Evolutionary conservation across 1,140 invertebrate species (phyloP), one percentile per base, ranked within the genome.

Genomic region (Hydropsyche tenuis): DNA sequence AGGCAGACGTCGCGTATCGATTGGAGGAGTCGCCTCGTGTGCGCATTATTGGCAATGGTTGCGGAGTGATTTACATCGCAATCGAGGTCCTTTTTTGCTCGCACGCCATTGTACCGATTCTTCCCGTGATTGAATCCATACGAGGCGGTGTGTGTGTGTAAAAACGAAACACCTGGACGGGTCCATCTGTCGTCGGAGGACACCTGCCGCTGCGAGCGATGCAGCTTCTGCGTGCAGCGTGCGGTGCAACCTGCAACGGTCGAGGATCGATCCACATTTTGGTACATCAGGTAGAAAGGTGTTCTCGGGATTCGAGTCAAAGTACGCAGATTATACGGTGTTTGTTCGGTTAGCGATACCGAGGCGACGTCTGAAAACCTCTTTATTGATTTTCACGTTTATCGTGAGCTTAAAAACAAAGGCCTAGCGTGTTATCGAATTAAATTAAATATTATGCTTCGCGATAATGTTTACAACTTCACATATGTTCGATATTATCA

Each of bases 161-260:
- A 60, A 60, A 60, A 60, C 18, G 56, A 60, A 60, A 60, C 56
- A 60, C 56, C 56, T 60, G 56, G 56, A 60, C n/a, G 22, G 56
- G 56, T 60, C 20, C 56, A 60, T 60, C 56, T 60, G 56, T 60
- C 23, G 22, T 37, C 30, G 3, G 3, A 9, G 56, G 23, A 18
- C 56, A 60, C 56, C 56, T 60, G 56, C 56, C 56, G 16, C 9
- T 3, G 3, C 45, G 23, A 25, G 22, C 56, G 22, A 60, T 25
- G n/a, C 22, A 25, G 56, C 23, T 56, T 60, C 56, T 25, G 56
- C 20, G 22, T 20, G 12, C 23, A 1, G 22, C 23, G 25, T 20
- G 30, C 56, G 25, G 25, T 20, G 30, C 56, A 60, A 60, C 56
- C 56, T 60, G 56, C n/a, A 43, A n/a, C n/a, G n/a, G 30, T 37